A percentile compares a stretch with the other conserved stretches of the same genome.
Conservation (phyloP, 2,888 invertebrate genomes). For the Ormyrus labotus region DNA sequence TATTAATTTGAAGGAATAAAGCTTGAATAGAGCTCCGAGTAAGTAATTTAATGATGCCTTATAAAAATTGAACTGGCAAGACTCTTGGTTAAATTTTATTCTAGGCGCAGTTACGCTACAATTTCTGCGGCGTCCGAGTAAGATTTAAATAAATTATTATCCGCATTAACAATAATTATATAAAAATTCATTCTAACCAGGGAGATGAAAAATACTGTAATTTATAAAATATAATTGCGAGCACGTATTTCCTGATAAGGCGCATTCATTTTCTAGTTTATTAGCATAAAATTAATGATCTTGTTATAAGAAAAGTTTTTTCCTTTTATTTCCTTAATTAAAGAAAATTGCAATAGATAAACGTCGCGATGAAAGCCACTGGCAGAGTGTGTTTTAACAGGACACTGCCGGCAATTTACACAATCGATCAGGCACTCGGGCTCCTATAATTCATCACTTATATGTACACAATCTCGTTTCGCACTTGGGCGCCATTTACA, state of each 20-base stretch:
- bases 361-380: constrained; percentile 20
- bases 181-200: not conserved
- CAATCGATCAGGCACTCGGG: constrained; percentile 32
- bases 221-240: constrained; percentile 26
- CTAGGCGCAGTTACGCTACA: not conserved
- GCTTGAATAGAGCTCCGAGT: too few species aligned
- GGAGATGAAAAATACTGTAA: constrained; percentile 1
- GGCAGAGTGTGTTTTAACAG: not conserved
- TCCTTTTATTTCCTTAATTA: constrained; percentile 43
- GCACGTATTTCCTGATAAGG: constrained; percentile 31
- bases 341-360: constrained; percentile 40
- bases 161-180: constrained; percentile 16
- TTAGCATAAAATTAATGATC: constrained; percentile 47
- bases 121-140: constrained; percentile 8
- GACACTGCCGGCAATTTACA: constrained; percentile 26
- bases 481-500: not conserved
- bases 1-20: too few species aligned
- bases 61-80: too few species aligned
- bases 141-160: constrained; percentile 28
- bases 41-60: too few species aligned
- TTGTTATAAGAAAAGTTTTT: constrained; percentile 39
- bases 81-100: not conserved
- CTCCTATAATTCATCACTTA: too few species aligned
- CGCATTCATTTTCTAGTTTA: constrained; percentile 39
- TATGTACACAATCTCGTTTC: not conserved